Evolutionary conservation across 2,797 vertebrate species (phyloP), one percentile per base, ranked within the genome.

Genomic region (Paramormyrops hopkinsi): DNA sequence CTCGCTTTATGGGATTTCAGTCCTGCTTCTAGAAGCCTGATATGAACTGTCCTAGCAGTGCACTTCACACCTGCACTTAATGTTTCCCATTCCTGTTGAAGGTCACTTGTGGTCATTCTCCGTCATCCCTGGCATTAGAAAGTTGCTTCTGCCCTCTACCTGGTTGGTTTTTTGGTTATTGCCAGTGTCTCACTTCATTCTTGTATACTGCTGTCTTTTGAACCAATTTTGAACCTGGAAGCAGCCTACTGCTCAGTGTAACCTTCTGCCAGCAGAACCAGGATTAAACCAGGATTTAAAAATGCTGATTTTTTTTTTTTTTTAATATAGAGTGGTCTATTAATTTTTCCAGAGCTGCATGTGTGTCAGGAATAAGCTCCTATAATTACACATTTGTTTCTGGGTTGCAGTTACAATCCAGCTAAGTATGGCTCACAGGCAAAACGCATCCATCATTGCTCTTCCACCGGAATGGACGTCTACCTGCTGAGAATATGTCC

Each of bases 401-500:
- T 17, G 69, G 69, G 33, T 73, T 17, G 29, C 29, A 69, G 62
- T 69, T 73, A 33, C 11, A 73, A 29, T 33, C 11, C 65, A 73
- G 65, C 29, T 33, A 14, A 33, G 29, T 73, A 1, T 33, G 29
- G 25, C 25, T 69, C 65, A 69, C 12, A 17, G 29, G 29, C 12
- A 73, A 73, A 73, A 17, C 0, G 1, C 65, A 73, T 33, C 11
- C 1, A 69, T 33, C 62, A 33, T 69, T 33, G 11, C 25, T 69
- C 62, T 69, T 14, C 62, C 62, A 22, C 17, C 7, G 0, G n/a
- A 41, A 86, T 29, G 50, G 25, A 29, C 0, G 46, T 83, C 84
- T 95, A 98, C 98, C 98, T 97, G 98, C 98, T 33, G 98, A 99
- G 95, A 99, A 99, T 92, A 99, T 99, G 93, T 99, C 98, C 98